Base-by-base conservation (phyloP, 37 sponge, comb jelly and placozoan species). In the Halisarca cf. caerulea region DNA sequence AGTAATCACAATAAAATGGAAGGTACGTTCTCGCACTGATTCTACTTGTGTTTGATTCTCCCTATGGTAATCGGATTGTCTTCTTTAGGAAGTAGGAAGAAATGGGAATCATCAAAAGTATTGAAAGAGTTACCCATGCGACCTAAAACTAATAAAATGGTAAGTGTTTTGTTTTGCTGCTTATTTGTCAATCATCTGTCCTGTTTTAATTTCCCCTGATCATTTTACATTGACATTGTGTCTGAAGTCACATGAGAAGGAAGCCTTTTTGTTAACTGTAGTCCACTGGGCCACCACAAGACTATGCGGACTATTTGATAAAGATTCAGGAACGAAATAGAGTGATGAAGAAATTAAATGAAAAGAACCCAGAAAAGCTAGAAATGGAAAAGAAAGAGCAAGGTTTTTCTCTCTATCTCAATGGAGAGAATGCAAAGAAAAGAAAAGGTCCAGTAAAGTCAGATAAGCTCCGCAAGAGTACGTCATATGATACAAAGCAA, bases 341-440 rank as follows among this genome's bases (percentile, higher is more conserved):
- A 51, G 32, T 95, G 32, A 27, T 97, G 86, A 88, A 85, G 64
- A 89, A 91, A 77, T 86, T 97, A 58, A 73, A 81, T 42, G 82
- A 91, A 55, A 95, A 97, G 83, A 85, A 84, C 59, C 54, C 23
- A 20, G 66, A 85, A 5, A 86, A 93, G 59, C 71, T 82, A 39
- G 92, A 86, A 39, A 70, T 94, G 78, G 94, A 95, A 79, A 93
- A 83, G 59, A 89, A 83, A 37, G 98, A 98, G 81, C 92, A 95
- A 69, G 98, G 98, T 40, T 98, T 98, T 71, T 59, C 92, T 51
- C 80, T 98, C 37, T 98, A 95, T 66, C 70, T 98, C 34, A 98
- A 98, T 88, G 98, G 98, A 80, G 96, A 94, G 24, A 91, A 98
- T 66, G 66, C 85, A 0, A 40, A 42, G 20, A 39, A 17, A 0